Evolutionary conservation across 2,888 invertebrate genomes (phyloP).

Genomic region (Slavum lentiscoides): DNA sequence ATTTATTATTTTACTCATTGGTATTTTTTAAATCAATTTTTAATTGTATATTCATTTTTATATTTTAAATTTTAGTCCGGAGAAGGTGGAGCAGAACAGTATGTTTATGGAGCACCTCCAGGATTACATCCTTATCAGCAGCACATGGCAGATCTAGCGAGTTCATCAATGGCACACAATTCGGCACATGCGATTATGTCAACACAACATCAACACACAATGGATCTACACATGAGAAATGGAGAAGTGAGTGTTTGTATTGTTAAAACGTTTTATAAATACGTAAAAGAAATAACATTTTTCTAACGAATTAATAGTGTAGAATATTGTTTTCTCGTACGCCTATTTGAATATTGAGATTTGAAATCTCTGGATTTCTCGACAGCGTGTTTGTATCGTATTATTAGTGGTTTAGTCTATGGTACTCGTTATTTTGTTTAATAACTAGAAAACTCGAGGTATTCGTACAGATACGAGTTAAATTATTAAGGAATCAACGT

Average conservation of each 20-base stretch:
- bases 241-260: conserved; percentile 41
- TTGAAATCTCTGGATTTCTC: too few species aligned
- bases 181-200: conserved; percentile 48
- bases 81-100: conserved; percentile 46
- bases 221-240: conserved; percentile 43
- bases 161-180: conserved; percentile 47
- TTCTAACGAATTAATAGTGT: too few species aligned
- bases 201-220: conserved; percentile 44
- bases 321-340: too few species aligned
- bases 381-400: too few species aligned
- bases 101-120: conserved; percentile 46
- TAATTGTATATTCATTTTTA: neutral
- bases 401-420: too few species aligned
- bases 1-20: neutral
- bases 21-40: neutral
- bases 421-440: too few species aligned
- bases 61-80: conserved; percentile 38
- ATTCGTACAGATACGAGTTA: too few species aligned
- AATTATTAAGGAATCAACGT: too few species aligned
- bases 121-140: conserved; percentile 48
- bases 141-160: conserved; percentile 47
- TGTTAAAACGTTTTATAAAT: neutral
- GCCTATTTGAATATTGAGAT: too few species aligned
- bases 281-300: neutral
- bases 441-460: too few species aligned